Evolutionary conservation across 2,113 vertebrate species (phyloP), one percentile per base, ranked within the genome.

Genomic region (Macaca nemestrina): DNA sequence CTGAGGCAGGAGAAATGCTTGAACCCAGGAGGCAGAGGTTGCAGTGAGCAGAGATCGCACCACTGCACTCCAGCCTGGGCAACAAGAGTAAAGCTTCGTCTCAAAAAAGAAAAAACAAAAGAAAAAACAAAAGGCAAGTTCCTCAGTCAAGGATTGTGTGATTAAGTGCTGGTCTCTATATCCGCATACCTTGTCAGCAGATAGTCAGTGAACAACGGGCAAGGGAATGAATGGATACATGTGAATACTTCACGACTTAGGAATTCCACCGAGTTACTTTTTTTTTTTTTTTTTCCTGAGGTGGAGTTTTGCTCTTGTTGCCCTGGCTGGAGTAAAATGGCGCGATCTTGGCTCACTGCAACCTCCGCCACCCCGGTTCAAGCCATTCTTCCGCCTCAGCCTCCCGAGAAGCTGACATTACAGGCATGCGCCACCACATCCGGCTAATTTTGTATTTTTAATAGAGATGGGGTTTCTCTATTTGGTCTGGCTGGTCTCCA

Each of bases 151-250:
- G 9, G 52, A 30, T 0, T 4, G 16, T 4, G 13, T 43, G 70
- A n/a, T 13, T 22, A 20, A 4, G 3, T 0, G 38, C 22, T 4
- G 43, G 73, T 11, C 1, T 32, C 73, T 40, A 6, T 0, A 7
- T 17, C 23, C 14, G 35, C 23, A 35, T 8, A 16, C 12, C 30
- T 5, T 0, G 0, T 59, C 61, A 52, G 52, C 0, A 18, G 38
- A 17, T 0, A 8, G 75, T 8, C 32, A 12, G 6, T 3, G 70
- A 43, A 3, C 13, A 11, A 57, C 0, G 9, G 50, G 25, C 1
- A 2, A 22, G 17, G 12, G 38, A 23, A 27, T 0, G 59, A 52
- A 48, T 8, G 38, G 10, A 40, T 18, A 12, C 16, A 55, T 20
- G 23, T 1, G 22, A 40, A 50, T n/a, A 10, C 30, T n/a, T 32